phyloP scores from a whole-genome alignment of 2,888 invertebrate species.

The Bedellia somnulentella region DNA sequence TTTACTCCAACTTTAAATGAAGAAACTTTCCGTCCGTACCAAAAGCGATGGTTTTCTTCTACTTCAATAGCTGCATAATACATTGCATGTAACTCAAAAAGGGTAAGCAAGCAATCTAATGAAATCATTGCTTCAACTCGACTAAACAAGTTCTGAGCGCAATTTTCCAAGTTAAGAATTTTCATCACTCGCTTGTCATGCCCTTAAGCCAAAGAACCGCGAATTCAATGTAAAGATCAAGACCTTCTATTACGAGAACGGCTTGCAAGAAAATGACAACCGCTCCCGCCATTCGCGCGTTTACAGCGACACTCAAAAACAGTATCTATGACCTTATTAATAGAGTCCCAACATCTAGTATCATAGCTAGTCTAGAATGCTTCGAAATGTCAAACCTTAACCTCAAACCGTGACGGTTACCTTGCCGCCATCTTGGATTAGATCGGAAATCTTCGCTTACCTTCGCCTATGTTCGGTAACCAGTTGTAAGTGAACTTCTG shows the following conservation, averaged over 20 bases:
- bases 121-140: too few relatives aligned
- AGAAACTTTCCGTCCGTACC: too few relatives aligned
- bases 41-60: too few relatives aligned
- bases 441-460: conserved; percentile 18
- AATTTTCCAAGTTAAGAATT: too few relatives aligned
- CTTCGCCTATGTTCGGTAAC: conserved; percentile 27
- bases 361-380: conserved; percentile 22
- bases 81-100: too few relatives aligned
- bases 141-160: too few relatives aligned
- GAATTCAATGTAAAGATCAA: conserved; percentile 54
- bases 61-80: too few relatives aligned
- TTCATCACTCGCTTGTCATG: neutral
- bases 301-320: conserved; percentile 26
- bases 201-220: conserved; percentile 1
- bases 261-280: conserved; percentile 36
- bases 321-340: too few relatives aligned
- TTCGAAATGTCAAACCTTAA: conserved; percentile 58
- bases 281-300: conserved; percentile 16
- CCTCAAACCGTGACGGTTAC: conserved; percentile 58
- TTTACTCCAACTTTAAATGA: too few relatives aligned
- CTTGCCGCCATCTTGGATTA: conserved; percentile 41
- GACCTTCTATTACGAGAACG: conserved; percentile 32
- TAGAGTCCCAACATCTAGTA: neutral
- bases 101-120: too few relatives aligned
- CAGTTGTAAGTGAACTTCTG: neutral